Base-by-base conservation (phyloP, 1,140 invertebrate species). In the Heterodera carotae region DNA sequence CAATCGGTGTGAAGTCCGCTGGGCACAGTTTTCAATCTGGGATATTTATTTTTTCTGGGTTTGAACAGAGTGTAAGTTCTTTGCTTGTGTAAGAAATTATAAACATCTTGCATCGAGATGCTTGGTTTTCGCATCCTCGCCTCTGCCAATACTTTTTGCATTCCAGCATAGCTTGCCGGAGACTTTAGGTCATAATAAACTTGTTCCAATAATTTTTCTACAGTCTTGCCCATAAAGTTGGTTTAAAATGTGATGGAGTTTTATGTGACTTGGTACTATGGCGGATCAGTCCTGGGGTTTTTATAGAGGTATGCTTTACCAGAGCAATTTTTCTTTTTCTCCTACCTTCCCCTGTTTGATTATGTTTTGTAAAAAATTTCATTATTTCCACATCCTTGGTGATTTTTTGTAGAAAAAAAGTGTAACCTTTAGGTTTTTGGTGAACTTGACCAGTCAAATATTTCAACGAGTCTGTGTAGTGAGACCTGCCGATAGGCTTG, bases 1-100 rank as follows among this genome's bases (percentile, higher is more conserved):
- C 72, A 81, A 67, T 79, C 78, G 3, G 79, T 81, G 67, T 79
- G 73, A 22, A 79, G 43, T 10, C 78, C 78, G 0, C 48, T 36
- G 2, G 78, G 78, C 0, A 72, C 27, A 0, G 75, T 81, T 22
- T 34, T 43, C 0, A 79, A 27, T 10, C 78, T 36, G 15, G 80
- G 12, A 43, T 82, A 79, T 48, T 76, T 70, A 29, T 53, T 27
- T 15, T 10, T 43, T 3, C 10, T 18, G 27, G 33, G 66, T 18
- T 62, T 43, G n/a, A 80, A 69, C 29, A 79, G 25, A 2, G 80
- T 82, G 39, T 79, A 79, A 6, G 79, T 59, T 1, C 39, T 8
- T 27, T 79, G 78, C 2, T 7, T 29, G 3, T 75, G 25, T 25
- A 79, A 34, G 59, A 80, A 79, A 22, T 69, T 12, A 22, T 74